phyloP scores from a whole-genome alignment of 2,113 vertebrate genomes.

The Rhegmatorhina hoffmannsi region DNA sequence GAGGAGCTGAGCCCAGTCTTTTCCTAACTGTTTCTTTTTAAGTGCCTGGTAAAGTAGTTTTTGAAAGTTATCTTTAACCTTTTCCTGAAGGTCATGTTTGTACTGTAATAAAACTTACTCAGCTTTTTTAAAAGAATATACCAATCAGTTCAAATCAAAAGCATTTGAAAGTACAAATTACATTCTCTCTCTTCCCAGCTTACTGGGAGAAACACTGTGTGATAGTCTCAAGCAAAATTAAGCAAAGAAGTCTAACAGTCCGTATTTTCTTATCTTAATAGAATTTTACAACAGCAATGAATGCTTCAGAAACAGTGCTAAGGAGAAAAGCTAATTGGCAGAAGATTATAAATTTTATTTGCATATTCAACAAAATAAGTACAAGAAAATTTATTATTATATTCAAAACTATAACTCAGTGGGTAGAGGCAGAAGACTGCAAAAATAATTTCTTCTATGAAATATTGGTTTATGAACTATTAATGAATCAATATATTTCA shows the following conservation, averaged over 20 bases:
- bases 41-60: background rate
- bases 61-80: background rate
- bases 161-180: slow-evolving; percentile 46
- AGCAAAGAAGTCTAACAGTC: background rate
- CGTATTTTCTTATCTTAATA: slow-evolving; percentile 61
- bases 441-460: background rate
- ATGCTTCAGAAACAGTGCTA: slow-evolving; percentile 22
- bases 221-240: slow-evolving; percentile 21
- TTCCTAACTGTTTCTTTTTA: background rate
- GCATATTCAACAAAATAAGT: slow-evolving; percentile 27
- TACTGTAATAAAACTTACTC: slow-evolving; percentile 20
- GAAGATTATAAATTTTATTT: slow-evolving; percentile 50
- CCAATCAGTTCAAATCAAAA: slow-evolving; percentile 57
- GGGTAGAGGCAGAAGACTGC: background rate
- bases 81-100: slow-evolving; percentile 40
- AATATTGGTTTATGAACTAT: background rate
- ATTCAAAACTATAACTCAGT: background rate
- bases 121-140: slow-evolving; percentile 34
- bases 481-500: background rate
- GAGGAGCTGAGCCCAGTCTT: background rate
- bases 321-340: slow-evolving; percentile 32
- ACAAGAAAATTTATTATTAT: slow-evolving; percentile 14
- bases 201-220: background rate
- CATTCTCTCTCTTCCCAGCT: background rate
- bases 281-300: slow-evolving; percentile 37